These are phyloP conservation scores for Percina caprodes DNA, from an alignment of 2,113 vertebrate species.

Conservation along the genomic window DNA sequence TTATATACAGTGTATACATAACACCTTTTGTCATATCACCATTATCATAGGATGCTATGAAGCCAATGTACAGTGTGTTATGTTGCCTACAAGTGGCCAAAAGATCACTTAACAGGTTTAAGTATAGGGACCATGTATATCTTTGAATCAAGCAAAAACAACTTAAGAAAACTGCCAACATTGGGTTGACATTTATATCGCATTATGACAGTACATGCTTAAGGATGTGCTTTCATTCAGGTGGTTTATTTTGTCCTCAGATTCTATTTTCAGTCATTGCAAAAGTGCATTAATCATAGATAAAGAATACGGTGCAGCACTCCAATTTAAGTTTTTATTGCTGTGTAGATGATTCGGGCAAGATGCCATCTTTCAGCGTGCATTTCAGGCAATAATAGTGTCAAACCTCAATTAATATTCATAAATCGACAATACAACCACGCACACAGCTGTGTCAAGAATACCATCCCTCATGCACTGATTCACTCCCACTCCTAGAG, in stretches of 20 bases:
- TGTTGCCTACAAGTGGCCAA: background rate
- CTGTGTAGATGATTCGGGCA: slow-evolving; percentile 61
- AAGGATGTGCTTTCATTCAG: slow-evolving; percentile 18
- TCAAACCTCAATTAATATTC: slow-evolving; percentile 79
- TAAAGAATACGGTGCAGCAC: slow-evolving; percentile 64
- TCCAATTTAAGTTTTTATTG: slow-evolving; percentile 75
- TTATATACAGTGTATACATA: too few species aligned
- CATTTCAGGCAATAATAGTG: slow-evolving; percentile 75
- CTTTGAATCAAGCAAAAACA: slow-evolving; percentile 3
- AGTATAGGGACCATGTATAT: background rate
- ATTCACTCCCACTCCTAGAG: slow-evolving; percentile 42
- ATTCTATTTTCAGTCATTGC: slow-evolving; percentile 53
- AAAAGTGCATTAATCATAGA: slow-evolving; percentile 58
- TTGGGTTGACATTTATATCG: slow-evolving; percentile 5
- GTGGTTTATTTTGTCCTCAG: slow-evolving; percentile 45
- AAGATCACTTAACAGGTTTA: background rate
- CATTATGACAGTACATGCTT: slow-evolving; percentile 10
- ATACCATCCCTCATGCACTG: slow-evolving; percentile 47
- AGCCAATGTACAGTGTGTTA: background rate
- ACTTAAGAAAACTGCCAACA: background rate
- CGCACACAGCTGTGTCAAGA: slow-evolving; percentile 63
- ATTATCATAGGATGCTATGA: too few species aligned
- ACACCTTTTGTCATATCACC: too few species aligned
- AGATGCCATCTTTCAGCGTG: slow-evolving; percentile 68
- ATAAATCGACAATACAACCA: slow-evolving; percentile 71